Conservation (phyloP, 2,888 invertebrate species). For the Nymphalis polychloros region DNA sequence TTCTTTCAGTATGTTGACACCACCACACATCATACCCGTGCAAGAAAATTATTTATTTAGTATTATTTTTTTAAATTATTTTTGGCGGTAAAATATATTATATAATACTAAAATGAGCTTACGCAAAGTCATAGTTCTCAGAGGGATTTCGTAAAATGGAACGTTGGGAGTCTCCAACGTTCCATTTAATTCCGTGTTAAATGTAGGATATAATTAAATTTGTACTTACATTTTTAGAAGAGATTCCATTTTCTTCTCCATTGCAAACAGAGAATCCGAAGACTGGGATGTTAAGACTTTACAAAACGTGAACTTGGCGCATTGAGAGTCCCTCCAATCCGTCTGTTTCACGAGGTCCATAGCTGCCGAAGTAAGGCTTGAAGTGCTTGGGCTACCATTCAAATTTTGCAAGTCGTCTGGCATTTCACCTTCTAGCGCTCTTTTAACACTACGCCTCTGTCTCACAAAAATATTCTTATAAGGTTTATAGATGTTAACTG, state of each 20-base stretch:
- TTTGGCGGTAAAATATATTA: too few species aligned
- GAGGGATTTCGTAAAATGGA: too few species aligned
- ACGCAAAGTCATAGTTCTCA: too few species aligned
- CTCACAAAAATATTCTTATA: conserved; percentile 55
- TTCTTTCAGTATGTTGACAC: too few species aligned
- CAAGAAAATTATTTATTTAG: too few species aligned
- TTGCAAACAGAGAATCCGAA: conserved; percentile 85
- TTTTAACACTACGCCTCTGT: conserved; percentile 57
- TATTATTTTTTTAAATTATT: too few species aligned
- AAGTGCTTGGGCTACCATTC: conserved; percentile 53
- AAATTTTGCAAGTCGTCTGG: conserved; percentile 71
- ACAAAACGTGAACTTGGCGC: conserved; percentile 89
- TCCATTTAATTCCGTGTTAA: too few species aligned
- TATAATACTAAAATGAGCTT: too few species aligned
- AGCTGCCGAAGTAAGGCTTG: conserved; percentile 68
- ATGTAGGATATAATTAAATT: neutral
- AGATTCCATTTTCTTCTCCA: conserved; percentile 91
- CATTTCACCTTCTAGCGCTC: conserved; percentile 65
- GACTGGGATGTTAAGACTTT: conserved; percentile 86
- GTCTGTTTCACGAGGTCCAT: conserved; percentile 76
- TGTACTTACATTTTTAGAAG: conserved; percentile 87
- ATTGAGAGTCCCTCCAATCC: conserved; percentile 89
- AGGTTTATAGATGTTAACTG: conserved; percentile 55
- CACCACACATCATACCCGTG: too few species aligned
- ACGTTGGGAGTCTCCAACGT: too few species aligned